phyloP scores from a whole-genome alignment of 2,113 vertebrate genomes.

The Eudyptes chrysolophus region DNA sequence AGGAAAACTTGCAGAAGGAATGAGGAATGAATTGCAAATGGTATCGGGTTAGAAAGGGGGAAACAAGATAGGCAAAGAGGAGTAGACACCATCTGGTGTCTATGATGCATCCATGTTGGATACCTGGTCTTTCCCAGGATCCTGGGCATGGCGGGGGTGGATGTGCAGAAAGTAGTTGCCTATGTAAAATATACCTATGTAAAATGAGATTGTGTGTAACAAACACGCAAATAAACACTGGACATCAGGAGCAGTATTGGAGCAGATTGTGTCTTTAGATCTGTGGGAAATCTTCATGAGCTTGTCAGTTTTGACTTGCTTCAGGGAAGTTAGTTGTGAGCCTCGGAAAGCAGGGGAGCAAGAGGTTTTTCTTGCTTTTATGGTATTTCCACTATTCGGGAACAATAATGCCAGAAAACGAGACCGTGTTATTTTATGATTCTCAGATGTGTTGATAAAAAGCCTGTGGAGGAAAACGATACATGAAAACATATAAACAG shows the following conservation, averaged over 20 bases:
- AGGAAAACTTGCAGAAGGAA: not conserved
- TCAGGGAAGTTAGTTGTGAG: not conserved
- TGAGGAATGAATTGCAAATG: not conserved
- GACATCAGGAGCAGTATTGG: not conserved
- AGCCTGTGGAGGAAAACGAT: not conserved
- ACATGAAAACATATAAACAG: not conserved
- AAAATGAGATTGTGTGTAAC: not conserved
- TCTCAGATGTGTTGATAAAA: conserved; percentile 6
- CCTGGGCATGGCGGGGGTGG: rapidly evolving
- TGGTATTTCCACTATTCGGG: not conserved
- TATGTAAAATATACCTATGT: not conserved
- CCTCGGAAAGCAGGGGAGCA: not conserved
- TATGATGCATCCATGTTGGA: not conserved
- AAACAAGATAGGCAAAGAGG: not conserved
- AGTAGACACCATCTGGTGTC: not conserved
- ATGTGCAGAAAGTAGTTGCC: not conserved
- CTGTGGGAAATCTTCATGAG: not conserved
- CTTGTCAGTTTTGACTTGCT: not conserved
- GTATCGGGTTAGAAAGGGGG: not conserved
- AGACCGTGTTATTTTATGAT: not conserved
- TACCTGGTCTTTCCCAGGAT: not conserved
- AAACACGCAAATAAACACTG: not conserved
- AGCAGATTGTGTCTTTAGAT: not conserved
- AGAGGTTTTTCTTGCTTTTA: not conserved
- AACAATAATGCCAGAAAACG: not conserved